Base-by-base conservation (phyloP, 2,888 invertebrate species). In the Andrena camellia region DNA sequence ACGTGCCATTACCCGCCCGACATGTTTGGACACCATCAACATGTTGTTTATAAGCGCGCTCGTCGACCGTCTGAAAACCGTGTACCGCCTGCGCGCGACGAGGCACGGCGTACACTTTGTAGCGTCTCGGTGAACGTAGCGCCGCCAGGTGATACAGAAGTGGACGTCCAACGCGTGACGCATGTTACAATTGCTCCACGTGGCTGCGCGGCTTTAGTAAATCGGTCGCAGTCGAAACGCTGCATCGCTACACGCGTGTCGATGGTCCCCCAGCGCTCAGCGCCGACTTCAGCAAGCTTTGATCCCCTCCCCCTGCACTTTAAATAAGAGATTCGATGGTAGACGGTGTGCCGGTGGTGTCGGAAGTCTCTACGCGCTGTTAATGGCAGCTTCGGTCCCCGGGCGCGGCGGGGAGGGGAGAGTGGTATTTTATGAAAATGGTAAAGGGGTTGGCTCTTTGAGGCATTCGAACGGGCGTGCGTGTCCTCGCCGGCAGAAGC, bases 1-100 rank as follows among this genome's bases (percentile, higher is more conserved):
- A 78, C 78, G 68, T 78, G 68, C 68, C 74, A 74, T 75, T 74
- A 57, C 33, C 17, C 70, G 64, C 29, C 29, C 57, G 76, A 76
- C 75, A 57, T 70, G 76, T 66, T 69, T 75, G 69, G 54, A 64
- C 69, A 75, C 63, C 23, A 57, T 57, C 57, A 23, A 23, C 23
- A 57, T 63, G 62, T 76, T 69, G 69, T 76, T 76, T 70, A 70
- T 76, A 69, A 63, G 42, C 76, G 42, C 63, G 26, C 57, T 70
- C 64, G 52, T 63, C 13, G 10, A 1, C 7, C 26, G 13, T 48
- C 5, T 74, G 31, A 31, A 66, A 42, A 42, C 5, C 42, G 42
- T 42, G 42, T 42, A 17, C 1, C 13, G 42, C 17, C 5, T 42
- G 17, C 17, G 42, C 4, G 42, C 17, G 29, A 29, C 17, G 29